Base-by-base conservation (phyloP, 2,888 invertebrate species). In the Sarcophaga carnaria region DNA sequence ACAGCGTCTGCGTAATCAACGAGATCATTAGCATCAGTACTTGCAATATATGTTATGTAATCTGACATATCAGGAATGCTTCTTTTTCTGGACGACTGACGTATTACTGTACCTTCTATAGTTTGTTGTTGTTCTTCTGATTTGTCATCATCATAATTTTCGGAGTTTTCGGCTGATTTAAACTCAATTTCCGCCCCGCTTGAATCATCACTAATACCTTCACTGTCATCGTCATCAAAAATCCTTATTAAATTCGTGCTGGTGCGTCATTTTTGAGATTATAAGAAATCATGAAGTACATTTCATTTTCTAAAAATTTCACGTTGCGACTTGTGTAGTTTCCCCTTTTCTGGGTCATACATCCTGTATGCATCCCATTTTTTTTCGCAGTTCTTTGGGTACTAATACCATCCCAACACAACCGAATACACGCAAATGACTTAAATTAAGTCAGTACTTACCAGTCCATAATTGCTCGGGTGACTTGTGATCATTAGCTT, bases 311-410 rank as follows among this genome's bases (percentile, higher is more conserved):
- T 2, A 83, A 0, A 66, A 83, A 78, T 22, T 49, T 47, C 3
- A 77, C 70, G 64, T 82, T 77, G 37, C 71, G 70, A 54, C 64
- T 82, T 77, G 70, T 72, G 66, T 22, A 78, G 62, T 11, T 49
- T 74, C 10, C 22, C 74, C 2, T n/a, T 63, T 22, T 59, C 69
- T 5, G 78, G 71, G 45, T 71, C 71, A 63, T 79, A 83, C 62
- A 79, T 49, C 17, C 77, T 78, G 78, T 72, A 79, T 3, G 72
- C 20, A 62, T 78, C 78, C 72, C 78, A 72, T n/a, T 67, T 83
- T 74, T 12, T 17, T 45, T 2, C 77, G n/a, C 3, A 54, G 20
- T 45, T 82, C 27, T 70, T 82, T 82, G 1, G 80, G 72, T 59
- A 70, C 20, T 6, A 82, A 45, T 11, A 83, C 70, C 70, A 83